These are phyloP conservation scores for Pteropus alecto DNA, from an alignment of 2,113 vertebrate species.

Conservation along the genomic window DNA sequence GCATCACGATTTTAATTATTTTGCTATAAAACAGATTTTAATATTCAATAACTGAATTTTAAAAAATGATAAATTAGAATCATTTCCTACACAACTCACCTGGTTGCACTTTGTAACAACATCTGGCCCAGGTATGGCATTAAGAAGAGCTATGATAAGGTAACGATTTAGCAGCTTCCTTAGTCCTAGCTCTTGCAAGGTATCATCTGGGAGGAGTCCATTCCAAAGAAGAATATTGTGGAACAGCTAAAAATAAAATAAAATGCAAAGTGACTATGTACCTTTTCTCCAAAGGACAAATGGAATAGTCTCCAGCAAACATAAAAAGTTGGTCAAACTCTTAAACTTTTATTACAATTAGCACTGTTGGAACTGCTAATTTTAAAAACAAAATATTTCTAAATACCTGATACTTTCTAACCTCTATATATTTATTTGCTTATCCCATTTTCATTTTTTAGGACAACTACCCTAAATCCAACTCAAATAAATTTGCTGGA, in stretches of 20 bases:
- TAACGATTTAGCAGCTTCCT: conserved; percentile 93
- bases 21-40: not conserved
- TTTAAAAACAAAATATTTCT: not conserved
- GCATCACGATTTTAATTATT: conserved; percentile 1
- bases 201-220: conserved; percentile 85
- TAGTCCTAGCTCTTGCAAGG: conserved; percentile 88
- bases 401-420: not conserved
- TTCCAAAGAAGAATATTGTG: conserved; percentile 90
- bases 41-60: not conserved
- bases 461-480: not conserved
- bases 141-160: conserved; percentile 88
- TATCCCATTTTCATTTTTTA: conserved; percentile 1
- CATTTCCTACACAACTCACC: conserved; percentile 79
- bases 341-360: not conserved
- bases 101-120: conserved; percentile 84
- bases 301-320: not conserved
- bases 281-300: not conserved
- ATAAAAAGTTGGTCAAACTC: not conserved
- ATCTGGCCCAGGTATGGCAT: conserved; percentile 73
- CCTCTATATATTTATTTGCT: not conserved
- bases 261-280: not conserved
- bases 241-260: conserved; percentile 85
- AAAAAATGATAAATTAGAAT: not conserved
- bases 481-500: not conserved
- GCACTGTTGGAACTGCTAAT: not conserved